Evolutionary conservation across 1,140 invertebrate genomes (phyloP), one percentile per base, ranked within the genome.

Genomic region (Eriosoma lanigerum): DNA sequence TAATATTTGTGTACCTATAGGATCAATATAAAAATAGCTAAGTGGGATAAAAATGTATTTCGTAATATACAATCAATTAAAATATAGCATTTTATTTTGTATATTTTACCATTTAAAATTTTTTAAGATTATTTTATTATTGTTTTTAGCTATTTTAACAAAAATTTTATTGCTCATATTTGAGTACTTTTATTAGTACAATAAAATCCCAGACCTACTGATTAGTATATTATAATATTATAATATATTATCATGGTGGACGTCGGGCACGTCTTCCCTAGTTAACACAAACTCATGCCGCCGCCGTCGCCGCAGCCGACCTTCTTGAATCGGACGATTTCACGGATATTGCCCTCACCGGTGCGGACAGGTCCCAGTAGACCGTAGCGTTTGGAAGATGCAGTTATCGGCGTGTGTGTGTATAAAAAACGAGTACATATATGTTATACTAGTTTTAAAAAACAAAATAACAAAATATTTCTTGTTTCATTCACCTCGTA

Each of bases 321-420:
- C 50, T 73, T 56, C 29, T 54, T 29, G 48, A 56, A 73, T 12
- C n/a, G 6, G n/a, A 76, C 73, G 29, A 76, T 76, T 76, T 76
- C 54, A 76, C 73, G 73, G 73, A 76, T 76, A 44, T 76, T 58
- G 73, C 73, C n/a, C 70, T 72, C 68, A 48, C 26, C 24, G 46
- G 48, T 38, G 8, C 29, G 46, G 48, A n/a, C 68, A 17, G 29
- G 32, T 54, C 52, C 52, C 54, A 76, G 73, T 10, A 44, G 73
- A 76, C 73, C 73, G 73, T 76, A 32, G 73, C 73, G 44, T 21
- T 17, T 44, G 66, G n/a, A 5, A 29, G 5, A 12, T 21, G 29
- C 29, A 38, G 19, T 38, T 64, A 68, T 68, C 13, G 72, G 72
- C 44, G 19, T 24, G 15, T 26, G 1, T 9, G 19, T 26, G 21